Evolutionary conservation across 2,797 vertebrate species (phyloP).

Genomic region (Phrynocephalus forsythii): DNA sequence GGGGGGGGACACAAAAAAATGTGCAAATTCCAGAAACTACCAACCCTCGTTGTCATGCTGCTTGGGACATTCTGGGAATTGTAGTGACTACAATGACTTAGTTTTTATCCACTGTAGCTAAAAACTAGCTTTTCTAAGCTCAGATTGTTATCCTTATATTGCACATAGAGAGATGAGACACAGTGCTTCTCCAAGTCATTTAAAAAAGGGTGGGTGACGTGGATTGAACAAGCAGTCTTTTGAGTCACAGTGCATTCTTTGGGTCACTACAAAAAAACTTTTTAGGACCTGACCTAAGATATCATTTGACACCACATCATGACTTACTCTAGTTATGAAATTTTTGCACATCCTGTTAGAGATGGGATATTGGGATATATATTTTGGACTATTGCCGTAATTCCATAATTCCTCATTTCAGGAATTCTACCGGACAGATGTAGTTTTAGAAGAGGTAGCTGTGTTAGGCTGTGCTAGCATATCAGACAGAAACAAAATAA

Average conservation of each 20-base stretch:
- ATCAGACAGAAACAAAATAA: too few relatives aligned
- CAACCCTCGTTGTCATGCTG: too few relatives aligned
- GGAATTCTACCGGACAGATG: too few relatives aligned
- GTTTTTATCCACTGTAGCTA: too few relatives aligned
- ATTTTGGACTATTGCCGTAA: not conserved
- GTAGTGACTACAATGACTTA: too few relatives aligned
- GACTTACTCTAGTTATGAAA: not conserved
- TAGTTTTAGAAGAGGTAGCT: too few relatives aligned
- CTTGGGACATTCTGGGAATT: too few relatives aligned
- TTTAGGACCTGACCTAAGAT: not conserved
- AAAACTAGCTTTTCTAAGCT: not conserved
- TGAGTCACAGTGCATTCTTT: not conserved
- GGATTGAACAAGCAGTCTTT: not conserved
- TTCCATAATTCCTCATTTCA: too few relatives aligned
- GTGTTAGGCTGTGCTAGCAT: too few relatives aligned
- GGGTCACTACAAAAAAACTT: not conserved
- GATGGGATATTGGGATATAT: not conserved
- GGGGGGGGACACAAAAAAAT: too few relatives aligned
- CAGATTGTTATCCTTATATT: not conserved
- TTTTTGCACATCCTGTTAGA: not conserved
- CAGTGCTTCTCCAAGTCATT: not conserved
- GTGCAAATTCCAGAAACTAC: too few relatives aligned
- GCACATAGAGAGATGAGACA: not conserved
- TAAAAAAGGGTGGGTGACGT: not conserved
- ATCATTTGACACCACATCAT: too few relatives aligned